phyloP scores from a whole-genome alignment of 1,140 invertebrate species.

The Subanguina moxae region DNA sequence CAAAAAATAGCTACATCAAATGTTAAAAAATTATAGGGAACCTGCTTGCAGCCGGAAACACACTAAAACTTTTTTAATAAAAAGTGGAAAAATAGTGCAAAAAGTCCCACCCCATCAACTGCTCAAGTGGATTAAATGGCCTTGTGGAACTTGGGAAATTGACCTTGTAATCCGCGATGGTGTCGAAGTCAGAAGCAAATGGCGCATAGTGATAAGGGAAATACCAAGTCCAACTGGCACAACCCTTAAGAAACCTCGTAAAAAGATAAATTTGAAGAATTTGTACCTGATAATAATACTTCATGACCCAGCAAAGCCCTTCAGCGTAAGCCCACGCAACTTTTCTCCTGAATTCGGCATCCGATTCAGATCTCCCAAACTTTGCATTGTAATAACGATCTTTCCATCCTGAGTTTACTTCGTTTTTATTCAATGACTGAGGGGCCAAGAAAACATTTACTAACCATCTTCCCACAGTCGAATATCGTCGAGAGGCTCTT shows the following conservation, averaged over 20 bases:
- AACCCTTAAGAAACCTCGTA: slow-evolving; percentile 68
- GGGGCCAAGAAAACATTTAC: too few relatives aligned
- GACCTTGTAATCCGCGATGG: slow-evolving; percentile 77
- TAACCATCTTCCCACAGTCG: slow-evolving; percentile 93
- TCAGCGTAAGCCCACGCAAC: slow-evolving; percentile 84
- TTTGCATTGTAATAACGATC: slow-evolving; percentile 94
- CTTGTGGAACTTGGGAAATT: slow-evolving; percentile 81
- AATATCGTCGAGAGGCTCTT: slow-evolving; percentile 84
- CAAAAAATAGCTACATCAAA: slow-evolving; percentile 2
- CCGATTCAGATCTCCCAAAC: slow-evolving; percentile 78
- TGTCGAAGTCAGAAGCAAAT: slow-evolving; percentile 97
- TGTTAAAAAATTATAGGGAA: background rate
- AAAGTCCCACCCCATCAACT: too few relatives aligned
- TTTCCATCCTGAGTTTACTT: too few relatives aligned
- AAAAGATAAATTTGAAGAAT: slow-evolving; percentile 16
- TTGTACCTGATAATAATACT: slow-evolving; percentile 87
- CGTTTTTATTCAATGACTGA: too few relatives aligned
- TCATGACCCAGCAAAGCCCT: slow-evolving; percentile 93
- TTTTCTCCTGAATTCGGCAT: slow-evolving; percentile 79
- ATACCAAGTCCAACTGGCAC: slow-evolving; percentile 99
- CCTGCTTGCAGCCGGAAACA: slow-evolving; percentile 93
- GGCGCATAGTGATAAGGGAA: slow-evolving; percentile 99
- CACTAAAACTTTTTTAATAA: too few relatives aligned
- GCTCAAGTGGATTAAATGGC: slow-evolving; percentile 90
- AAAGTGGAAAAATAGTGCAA: too few relatives aligned